Conservation (phyloP, 1,140 invertebrate genomes). For the Megalonaias nervosa region DNA sequence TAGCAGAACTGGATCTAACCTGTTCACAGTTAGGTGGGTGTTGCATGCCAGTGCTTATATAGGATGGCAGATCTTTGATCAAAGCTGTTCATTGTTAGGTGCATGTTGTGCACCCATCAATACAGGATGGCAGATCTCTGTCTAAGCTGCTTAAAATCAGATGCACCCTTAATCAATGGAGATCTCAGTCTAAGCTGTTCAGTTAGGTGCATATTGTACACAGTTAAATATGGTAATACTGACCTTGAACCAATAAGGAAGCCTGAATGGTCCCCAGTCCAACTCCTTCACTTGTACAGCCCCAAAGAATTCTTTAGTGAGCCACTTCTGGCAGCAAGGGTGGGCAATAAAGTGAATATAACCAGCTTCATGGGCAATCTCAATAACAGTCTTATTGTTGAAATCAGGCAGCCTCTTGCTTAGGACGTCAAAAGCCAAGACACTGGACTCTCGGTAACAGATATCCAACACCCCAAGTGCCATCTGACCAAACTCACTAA, state of each 20-base stretch:
- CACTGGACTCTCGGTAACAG: slow-evolving; percentile 64
- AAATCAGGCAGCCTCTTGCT: slow-evolving; percentile 68
- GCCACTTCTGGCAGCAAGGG: slow-evolving; percentile 72
- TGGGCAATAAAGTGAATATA: slow-evolving; percentile 71
- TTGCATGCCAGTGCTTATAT: no score
- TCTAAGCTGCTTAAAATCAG: no score
- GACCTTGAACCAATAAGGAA: slow-evolving; percentile 70
- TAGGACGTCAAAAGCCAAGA: slow-evolving; percentile 67
- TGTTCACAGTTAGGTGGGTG: no score
- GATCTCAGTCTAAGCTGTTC: no score
- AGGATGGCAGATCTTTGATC: no score
- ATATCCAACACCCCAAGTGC: slow-evolving; percentile 70
- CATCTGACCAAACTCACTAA: slow-evolving; percentile 70
- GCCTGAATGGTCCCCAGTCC: slow-evolving; percentile 57
- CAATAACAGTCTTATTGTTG: slow-evolving; percentile 65
- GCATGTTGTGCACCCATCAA: no score
- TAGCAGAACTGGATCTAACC: no score
- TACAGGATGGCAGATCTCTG: no score
- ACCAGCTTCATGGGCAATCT: slow-evolving; percentile 64
- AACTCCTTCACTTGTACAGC: slow-evolving; percentile 68
- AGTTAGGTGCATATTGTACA: no score
- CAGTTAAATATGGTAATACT: slow-evolving; percentile 17
- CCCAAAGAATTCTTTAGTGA: slow-evolving; percentile 69
- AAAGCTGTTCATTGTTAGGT: no score
- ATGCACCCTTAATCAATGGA: no score